Evolutionary conservation across 2,797 vertebrate species (phyloP).

Genomic region (Poeciliopsis infans): DNA sequence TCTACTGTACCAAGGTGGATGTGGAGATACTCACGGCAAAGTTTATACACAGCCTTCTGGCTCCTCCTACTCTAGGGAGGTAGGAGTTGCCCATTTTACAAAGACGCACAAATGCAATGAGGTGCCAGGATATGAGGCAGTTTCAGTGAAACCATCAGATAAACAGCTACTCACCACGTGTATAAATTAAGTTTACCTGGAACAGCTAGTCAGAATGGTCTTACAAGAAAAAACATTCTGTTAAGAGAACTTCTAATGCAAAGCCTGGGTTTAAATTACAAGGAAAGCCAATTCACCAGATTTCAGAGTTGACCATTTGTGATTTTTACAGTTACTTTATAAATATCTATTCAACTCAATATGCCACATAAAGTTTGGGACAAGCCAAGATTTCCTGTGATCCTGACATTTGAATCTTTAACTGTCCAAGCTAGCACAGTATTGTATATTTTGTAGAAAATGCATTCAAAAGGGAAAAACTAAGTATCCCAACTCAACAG

Average conservation of each 20-base stretch:
- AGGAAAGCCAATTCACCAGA: not conserved
- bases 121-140: not conserved
- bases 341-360: not conserved
- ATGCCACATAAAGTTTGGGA: not conserved
- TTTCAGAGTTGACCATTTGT: not conserved
- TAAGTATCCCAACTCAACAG: not conserved
- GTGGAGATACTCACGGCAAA: conserved; percentile 44
- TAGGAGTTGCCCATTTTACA: not conserved
- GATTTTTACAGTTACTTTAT: not conserved
- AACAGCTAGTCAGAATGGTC: not conserved
- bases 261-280: not conserved
- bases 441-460: not conserved
- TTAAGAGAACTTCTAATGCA: not conserved
- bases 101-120: not conserved
- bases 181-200: not conserved
- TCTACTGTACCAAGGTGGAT: conserved; percentile 13
- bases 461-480: not conserved
- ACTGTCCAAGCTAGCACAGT: not conserved
- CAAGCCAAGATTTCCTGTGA: not conserved
- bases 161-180: not conserved
- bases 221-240: not conserved
- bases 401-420: not conserved
- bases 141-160: not conserved
- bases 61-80: not conserved
- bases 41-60: not conserved